Evolutionary conservation across 2,888 invertebrate genomes (phyloP), one percentile per base, ranked within the genome.

Genomic region (Drosophila pseudotalamancana): DNA sequence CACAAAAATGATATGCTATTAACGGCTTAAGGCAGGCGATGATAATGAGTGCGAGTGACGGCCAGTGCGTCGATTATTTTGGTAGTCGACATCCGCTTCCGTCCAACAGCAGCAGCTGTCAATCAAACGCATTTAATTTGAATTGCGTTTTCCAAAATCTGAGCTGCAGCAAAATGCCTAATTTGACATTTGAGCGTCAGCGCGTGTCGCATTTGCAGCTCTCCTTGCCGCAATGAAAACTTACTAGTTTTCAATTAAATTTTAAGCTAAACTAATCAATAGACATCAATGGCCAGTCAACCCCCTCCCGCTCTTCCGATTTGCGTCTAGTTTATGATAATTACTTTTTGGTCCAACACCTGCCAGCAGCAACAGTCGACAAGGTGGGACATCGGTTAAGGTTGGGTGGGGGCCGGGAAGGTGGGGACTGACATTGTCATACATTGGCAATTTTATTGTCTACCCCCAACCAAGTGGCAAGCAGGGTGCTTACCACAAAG

Each of bases 111-210:
- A 32, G 61, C 57, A 64, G 48, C 78, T 78, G 86, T 80, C 83
- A 86, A 84, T 86, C 83, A 86, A 77, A 59, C 59, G 54, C 60
- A 77, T 85, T 85, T 72, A 73, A 80, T 72, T 69, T 72, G 51
- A 55, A 68, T 60, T 64, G 37, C 43, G 61, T 57, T 72, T 42
- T 19, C 35, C 39, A 21, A 45, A 67, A 62, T 49, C 57, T 18
- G 37, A 39, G 18, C 68, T 6, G 16, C 32, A 12, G 12, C 43
- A 21, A 23, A 23, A n/a, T 27, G 9, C 14, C 32, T 49, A 51
- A 65, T 70, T 65, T 71, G 79, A 59, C 56, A 78, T 75, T 75
- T 59, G 67, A 72, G 62, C 48, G 48, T 29, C 18, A 53, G 50
- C 67, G 73, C 62, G 76, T 76, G 76, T 50, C 69, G 46, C 48